Conservation (phyloP, 2,888 invertebrate species). For the Acanthosoma haemorrhoidale region DNA sequence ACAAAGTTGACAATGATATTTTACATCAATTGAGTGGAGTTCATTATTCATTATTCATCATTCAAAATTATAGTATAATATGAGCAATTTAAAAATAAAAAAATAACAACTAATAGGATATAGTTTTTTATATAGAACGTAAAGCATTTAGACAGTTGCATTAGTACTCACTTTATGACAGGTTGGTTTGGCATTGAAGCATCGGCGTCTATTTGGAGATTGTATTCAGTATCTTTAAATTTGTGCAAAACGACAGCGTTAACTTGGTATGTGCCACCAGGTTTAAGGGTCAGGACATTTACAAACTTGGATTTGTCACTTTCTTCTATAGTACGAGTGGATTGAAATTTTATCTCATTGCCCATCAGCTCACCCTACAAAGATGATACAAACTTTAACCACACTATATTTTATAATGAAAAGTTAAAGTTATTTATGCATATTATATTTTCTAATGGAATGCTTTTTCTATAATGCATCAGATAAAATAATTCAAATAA, state of each 20-base stretch:
- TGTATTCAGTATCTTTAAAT: constrained; percentile 52
- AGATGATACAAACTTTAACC: too few relatives aligned
- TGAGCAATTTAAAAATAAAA: background rate
- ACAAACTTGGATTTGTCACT: constrained; percentile 58
- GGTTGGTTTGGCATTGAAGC: constrained; percentile 38
- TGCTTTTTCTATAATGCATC: background rate
- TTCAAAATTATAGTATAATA: too few relatives aligned
- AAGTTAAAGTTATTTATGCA: too few relatives aligned
- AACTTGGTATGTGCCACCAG: constrained; percentile 58
- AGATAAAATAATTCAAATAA: background rate
- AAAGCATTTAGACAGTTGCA: background rate
- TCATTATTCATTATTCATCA: too few relatives aligned
- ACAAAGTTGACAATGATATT: too few relatives aligned
- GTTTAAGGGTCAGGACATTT: constrained; percentile 55
- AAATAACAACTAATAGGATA: background rate
- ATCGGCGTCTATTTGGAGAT: constrained; percentile 43
- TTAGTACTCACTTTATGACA: constrained; percentile 48
- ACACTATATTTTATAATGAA: too few relatives aligned
- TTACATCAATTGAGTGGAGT: too few relatives aligned
- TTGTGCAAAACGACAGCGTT: constrained; percentile 56
- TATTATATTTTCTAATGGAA: too few relatives aligned
- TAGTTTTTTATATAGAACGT: background rate
- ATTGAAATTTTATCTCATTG: constrained; percentile 52
- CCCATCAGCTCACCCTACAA: constrained; percentile 48
- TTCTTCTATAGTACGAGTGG: constrained; percentile 54